Evolutionary conservation across 2,113 vertebrate genomes (phyloP), one percentile per base, ranked within the genome.

Genomic region (Paradisaea rubra): DNA sequence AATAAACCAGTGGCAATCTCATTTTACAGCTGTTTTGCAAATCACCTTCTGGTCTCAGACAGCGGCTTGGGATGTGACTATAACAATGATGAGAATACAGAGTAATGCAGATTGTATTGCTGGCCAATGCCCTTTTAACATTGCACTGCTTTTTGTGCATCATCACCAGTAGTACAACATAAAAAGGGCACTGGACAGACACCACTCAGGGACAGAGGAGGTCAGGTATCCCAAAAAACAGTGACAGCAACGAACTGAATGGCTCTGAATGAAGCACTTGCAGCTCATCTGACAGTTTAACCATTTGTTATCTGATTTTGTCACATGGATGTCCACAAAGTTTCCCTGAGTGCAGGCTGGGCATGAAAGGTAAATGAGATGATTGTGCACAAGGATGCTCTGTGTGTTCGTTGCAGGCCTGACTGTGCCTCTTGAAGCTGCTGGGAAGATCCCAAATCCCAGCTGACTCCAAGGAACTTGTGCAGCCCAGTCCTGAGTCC

Each of bases 51-150:
- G 50, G 14, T 37, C 76, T 84, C 64, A 74, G 60, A 6, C 52
- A 44, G 30, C 11, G 70, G 63, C 60, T 77, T 64, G 49, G 41
- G 44, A 70, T 28, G 64, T 37, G 71, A 56, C 35, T 60, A 10
- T 18, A 69, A 33, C 16, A 86, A 91, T 1, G 69, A 47, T 1
- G 41, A 56, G 1, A 45, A 23, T 0, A 15, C 14, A 8, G 31
- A 87, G 39, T 27, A 96, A 80, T 6, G 97, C 22, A 85, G 96
- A 86, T 63, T 95, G 89, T 86, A 97, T 96, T 96, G 96, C 97
- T 97, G 96, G 98, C 98, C 98, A 98, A 98, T 98, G 98, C 98
- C 98, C 98, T 98, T 98, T 98, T 98, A 98, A 98, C 97, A 98
- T 97, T 98, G 98, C 98, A 98, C 97, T 98, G 98, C 97, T 98